Conservation (phyloP, 2,797 vertebrate genomes). For the Rhabdomys pumilio region DNA sequence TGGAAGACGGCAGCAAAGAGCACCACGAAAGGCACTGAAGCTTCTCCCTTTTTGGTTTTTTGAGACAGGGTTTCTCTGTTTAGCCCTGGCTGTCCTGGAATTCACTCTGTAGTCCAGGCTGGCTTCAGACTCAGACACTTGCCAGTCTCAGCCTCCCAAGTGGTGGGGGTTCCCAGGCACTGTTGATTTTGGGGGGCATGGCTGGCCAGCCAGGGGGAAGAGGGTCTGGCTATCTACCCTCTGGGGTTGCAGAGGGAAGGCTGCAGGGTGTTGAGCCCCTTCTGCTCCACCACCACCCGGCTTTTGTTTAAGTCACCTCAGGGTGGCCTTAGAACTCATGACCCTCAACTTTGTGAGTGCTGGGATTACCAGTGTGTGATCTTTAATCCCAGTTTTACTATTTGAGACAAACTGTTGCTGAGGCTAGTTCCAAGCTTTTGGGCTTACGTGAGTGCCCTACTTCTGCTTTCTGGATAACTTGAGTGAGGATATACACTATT, state of each 20-base stretch:
- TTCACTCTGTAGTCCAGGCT: background rate
- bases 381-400: background rate
- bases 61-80: background rate
- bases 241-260: background rate
- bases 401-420: background rate
- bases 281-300: background rate
- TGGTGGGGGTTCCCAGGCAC: conserved; percentile 54
- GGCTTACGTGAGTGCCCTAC: background rate
- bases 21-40: background rate
- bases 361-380: background rate
- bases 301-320: too few species aligned
- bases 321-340: background rate
- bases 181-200: background rate
- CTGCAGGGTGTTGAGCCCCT: background rate
- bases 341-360: background rate
- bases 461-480: background rate
- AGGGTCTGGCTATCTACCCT: accelerated
- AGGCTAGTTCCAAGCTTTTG: background rate
- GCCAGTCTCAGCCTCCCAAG: background rate
- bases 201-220: background rate
- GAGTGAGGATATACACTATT: background rate
- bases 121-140: background rate
- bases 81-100: background rate
- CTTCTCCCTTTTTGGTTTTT: background rate
- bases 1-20: background rate